phyloP scores from a whole-genome alignment of 2,797 vertebrate species.

The Setipinna tenuifilis region DNA sequence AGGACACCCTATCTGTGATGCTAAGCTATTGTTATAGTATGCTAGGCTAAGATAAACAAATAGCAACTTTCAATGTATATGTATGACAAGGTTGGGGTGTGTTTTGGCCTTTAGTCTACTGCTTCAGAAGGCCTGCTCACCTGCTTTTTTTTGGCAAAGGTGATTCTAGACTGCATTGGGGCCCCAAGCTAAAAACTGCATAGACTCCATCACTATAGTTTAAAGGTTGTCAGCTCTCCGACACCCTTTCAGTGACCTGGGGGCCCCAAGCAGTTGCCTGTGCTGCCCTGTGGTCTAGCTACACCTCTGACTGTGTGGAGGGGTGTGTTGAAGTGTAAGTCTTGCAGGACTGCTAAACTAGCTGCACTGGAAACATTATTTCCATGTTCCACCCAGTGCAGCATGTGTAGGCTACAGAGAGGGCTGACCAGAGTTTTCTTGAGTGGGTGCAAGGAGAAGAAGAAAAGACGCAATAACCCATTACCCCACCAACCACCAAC shows the following conservation, averaged over 20 bases:
- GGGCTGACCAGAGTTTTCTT: neutral
- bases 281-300: neutral
- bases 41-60: too few species aligned
- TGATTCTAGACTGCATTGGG: too few species aligned
- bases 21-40: too few species aligned
- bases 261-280: neutral
- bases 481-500: neutral
- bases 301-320: neutral
- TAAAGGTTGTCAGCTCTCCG: slow-evolving; percentile 31
- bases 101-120: too few species aligned
- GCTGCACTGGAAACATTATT: neutral
- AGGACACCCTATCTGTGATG: too few species aligned
- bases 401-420: neutral
- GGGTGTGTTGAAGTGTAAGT: neutral
- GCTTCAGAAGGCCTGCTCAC: too few species aligned
- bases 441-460: neutral
- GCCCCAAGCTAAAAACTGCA: too few species aligned
- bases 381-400: neutral
- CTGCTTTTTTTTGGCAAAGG: too few species aligned
- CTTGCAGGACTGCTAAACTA: neutral
- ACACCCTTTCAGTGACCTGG: slow-evolving; percentile 30
- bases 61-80: too few species aligned
- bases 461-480: neutral
- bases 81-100: too few species aligned
- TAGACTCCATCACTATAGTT: too few species aligned